Base-by-base conservation (phyloP, 1,140 invertebrate species). In the Dendroctonus valens region DNA sequence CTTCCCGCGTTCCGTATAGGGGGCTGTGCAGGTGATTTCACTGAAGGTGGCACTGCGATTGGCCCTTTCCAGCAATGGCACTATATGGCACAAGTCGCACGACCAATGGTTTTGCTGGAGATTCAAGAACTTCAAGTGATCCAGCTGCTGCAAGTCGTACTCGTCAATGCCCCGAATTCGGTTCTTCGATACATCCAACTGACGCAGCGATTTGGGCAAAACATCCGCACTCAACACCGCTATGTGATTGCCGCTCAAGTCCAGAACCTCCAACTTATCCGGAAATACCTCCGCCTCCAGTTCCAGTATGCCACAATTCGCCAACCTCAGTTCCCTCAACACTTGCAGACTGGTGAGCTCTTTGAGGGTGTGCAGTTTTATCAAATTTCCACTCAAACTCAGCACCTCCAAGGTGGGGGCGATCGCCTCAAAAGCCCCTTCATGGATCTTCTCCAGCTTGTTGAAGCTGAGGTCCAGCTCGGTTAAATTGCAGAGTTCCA, bases 381-480 rank as follows among this genome's bases (percentile, higher is more conserved):
- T 74, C 68, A 75, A 74, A 75, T 91, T 91, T 6, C 87, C 88
- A 63, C 87, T 89, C 11, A 91, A 82, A 68, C 85, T 83, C 7
- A 91, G 80, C 9, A 79, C 82, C 46, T 81, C 74, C 61, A 91
- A 77, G 26, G 83, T 84, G 50, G 85, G 82, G 7, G 83, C 79
- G 4, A 87, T 70, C 0, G 85, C 83, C 48, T 81, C 75, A 52
- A 89, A 82, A 0, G 83, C 81, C 62, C 81, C 79, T 26, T 83
- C 76, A 72, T 88, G 84, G 40, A 90, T 79, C 11, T 82, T 79
- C 65, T 86, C 84, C 52, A 91, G 80, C 76, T 87, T 87, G 74
- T 92, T 92, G 74, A 86, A 85, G 66, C 87, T 85, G 42, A 92
- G 78, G 75, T 92, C 89, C 54, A 91, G 74, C 70, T 86, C 84